Evolutionary conservation across 2,113 vertebrate genomes (phyloP).

Genomic region (Sitta europaea): DNA sequence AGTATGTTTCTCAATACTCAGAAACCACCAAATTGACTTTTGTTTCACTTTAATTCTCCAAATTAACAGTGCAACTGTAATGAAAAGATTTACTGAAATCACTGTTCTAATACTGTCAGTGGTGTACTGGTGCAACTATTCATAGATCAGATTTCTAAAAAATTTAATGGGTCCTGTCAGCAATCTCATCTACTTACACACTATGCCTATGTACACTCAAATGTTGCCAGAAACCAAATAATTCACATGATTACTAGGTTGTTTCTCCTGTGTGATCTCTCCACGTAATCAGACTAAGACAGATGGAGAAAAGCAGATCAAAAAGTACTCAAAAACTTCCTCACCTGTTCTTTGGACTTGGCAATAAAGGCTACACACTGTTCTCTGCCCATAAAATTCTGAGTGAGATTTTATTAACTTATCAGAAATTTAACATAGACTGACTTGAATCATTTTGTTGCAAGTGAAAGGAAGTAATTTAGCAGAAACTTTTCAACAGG

Average conservation of each 20-base stretch:
- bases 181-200: neutral
- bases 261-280: neutral
- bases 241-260: neutral
- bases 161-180: neutral
- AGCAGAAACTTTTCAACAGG: neutral
- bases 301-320: neutral
- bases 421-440: neutral
- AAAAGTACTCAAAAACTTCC: neutral
- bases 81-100: neutral
- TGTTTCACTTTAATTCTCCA: neutral
- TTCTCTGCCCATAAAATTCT: neutral
- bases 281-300: neutral
- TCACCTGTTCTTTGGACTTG: neutral
- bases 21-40: neutral
- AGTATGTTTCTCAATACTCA: neutral
- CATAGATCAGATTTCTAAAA: neutral
- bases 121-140: neutral
- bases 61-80: fast-evolving
- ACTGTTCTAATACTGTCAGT: neutral
- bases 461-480: neutral
- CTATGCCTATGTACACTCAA: neutral
- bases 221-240: neutral
- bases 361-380: neutral
- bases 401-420: neutral
- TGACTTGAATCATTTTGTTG: neutral